Evolutionary conservation across 2,888 invertebrate genomes (phyloP), one percentile per base, ranked within the genome.

Genomic region (Scaptomyza polygonia): DNA sequence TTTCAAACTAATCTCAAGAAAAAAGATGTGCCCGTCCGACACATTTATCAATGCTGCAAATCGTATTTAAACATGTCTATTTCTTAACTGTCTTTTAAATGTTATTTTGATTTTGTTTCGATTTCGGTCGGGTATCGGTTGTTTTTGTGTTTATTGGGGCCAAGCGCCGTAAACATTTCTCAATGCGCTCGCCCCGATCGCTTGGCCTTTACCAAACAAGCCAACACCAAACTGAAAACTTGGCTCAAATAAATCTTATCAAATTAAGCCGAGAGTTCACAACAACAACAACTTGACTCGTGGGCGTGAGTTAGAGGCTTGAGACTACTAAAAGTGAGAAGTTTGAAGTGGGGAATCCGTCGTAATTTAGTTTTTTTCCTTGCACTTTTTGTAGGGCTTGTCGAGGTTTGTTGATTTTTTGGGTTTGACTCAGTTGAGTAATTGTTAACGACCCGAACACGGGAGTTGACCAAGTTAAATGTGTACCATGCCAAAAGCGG

Each of bases 181-280:
- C 77, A 75, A 75, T 68, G 69, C 55, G 36, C 36, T 56, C 54
- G 56, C 47, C 25, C 55, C 42, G 57, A 58, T 61, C 65, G 64
- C 57, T 68, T 76, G 83, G 79, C 82, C 83, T 80, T 85, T 81
- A 72, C 52, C 51, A 55, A 9, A 9, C n/a, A 32, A 29, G 0
- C 45, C 43, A 30, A 48, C 49, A 42, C 16, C 53, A 55, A 54
- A 57, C 32, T 53, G 48, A 67, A 59, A 72, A 62, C 87, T 72
- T 84, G 67, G 78, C 58, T 81, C 76, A 84, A 83, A 87, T 83
- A 83, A 87, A 87, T 83, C 88, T 83, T 83, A 87, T 83, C 88
- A 87, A 83, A 87, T 83, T 87, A 87, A 87, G 86, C 66, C 77
- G 67, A 72, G 81, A 80, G 78, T 67, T 51, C 51, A 65, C 62